A percentile compares a stretch with the other conserved stretches of the same genome.
phyloP scores from a whole-genome alignment of 2,113 vertebrate genomes.

The Paradisaea rubra region DNA sequence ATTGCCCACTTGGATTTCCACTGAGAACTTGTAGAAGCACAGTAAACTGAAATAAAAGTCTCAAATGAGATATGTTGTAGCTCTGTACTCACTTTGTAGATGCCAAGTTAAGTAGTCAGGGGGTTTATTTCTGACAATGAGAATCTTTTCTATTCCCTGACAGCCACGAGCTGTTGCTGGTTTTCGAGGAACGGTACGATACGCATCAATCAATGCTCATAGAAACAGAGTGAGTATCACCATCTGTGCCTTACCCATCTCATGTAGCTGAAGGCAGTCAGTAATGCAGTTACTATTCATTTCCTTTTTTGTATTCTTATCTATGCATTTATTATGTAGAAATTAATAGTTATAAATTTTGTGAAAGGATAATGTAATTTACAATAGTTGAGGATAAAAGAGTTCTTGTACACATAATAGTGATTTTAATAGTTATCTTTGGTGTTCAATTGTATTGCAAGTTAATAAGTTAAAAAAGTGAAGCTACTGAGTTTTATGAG shows the following conservation, averaged over 20 bases:
- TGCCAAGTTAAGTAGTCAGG: neutral
- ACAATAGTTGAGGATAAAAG: neutral
- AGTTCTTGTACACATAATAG: neutral
- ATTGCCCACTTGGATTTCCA: neutral
- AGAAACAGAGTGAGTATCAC: conserved; percentile 87
- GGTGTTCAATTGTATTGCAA: neutral
- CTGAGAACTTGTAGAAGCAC: neutral
- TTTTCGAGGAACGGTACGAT: conserved; percentile 95
- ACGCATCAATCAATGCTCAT: conserved; percentile 95
- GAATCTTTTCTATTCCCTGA: neutral
- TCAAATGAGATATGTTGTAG: neutral
- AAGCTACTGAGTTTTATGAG: neutral
- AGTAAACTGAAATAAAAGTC: neutral
- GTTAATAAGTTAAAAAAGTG: neutral
- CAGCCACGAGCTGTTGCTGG: conserved; percentile 95
- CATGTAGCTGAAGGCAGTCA: neutral
- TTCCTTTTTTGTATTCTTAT: neutral
- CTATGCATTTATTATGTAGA: neutral
- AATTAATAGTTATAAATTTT: neutral
- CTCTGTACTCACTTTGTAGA: neutral
- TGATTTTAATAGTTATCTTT: neutral
- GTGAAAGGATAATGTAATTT: neutral
- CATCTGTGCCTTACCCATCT: neutral
- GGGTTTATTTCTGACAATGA: neutral
- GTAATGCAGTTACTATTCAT: neutral